These are phyloP conservation scores for Pterostichus niger DNA, from an alignment of 2,888 invertebrate genomes.

Conservation along the genomic window DNA sequence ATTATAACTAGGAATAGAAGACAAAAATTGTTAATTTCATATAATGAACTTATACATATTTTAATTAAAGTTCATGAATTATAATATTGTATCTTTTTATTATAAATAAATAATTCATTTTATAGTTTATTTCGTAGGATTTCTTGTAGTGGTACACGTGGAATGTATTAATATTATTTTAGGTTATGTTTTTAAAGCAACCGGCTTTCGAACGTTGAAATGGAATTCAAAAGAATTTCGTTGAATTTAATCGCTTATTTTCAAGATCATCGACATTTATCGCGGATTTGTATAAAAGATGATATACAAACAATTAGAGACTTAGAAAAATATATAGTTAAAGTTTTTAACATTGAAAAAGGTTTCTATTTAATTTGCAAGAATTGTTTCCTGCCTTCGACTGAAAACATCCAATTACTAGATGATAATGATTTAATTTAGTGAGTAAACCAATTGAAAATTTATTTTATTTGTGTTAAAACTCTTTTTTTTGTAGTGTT, in stretches of 20 bases:
- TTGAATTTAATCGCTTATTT: conserved; percentile 58
- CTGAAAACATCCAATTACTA: conserved; percentile 48
- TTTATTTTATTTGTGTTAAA: conserved; percentile 67
- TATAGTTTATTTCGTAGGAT: conserved; percentile 30
- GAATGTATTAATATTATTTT: background rate
- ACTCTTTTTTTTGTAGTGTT: conserved; percentile 20
- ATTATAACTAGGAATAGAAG: conserved; percentile 53
- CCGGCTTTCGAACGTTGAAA: conserved; percentile 5
- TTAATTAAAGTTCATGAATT: conserved; percentile 66
- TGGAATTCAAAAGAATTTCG: conserved; percentile 47
- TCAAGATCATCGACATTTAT: conserved; percentile 56
- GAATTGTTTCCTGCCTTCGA: conserved; percentile 46
- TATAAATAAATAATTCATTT: conserved; percentile 58
- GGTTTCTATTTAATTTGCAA: conserved; percentile 49
- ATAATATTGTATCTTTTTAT: conserved; percentile 59
- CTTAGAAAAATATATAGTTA: conserved; percentile 37
- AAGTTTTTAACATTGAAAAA: conserved; percentile 47
- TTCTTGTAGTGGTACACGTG: background rate
- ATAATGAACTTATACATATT: conserved; percentile 67
- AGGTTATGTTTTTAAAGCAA: conserved; percentile 3
- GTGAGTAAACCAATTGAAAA: conserved; percentile 68
- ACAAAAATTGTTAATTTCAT: conserved; percentile 65
- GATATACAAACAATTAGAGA: conserved; percentile 40
- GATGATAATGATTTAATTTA: conserved; percentile 65
- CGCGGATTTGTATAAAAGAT: conserved; percentile 41